phyloP scores from a whole-genome alignment of 2,888 invertebrate genomes.

The Limnephilus rhombicus region DNA sequence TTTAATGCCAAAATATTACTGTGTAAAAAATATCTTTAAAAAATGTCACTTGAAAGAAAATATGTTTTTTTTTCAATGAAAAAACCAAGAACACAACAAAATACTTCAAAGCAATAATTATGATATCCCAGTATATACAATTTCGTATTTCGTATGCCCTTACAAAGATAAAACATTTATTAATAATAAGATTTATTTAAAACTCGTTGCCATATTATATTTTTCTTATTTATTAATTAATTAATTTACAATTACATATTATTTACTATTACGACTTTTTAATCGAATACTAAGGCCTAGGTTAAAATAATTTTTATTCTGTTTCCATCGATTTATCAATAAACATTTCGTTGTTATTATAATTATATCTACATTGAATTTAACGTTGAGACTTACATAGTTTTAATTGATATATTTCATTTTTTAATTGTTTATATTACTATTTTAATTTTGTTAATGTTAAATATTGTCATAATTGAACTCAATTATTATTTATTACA shows the following conservation, averaged over 20 bases:
- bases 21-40: neutral
- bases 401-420: slow-evolving; percentile 46
- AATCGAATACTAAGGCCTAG: slow-evolving; percentile 55
- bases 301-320: neutral
- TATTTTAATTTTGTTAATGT: slow-evolving; percentile 55
- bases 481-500: slow-evolving; percentile 35
- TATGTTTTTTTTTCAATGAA: neutral
- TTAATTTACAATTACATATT: slow-evolving; percentile 44
- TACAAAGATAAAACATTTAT: slow-evolving; percentile 33
- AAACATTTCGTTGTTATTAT: slow-evolving; percentile 46
- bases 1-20: neutral
- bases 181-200: slow-evolving; percentile 47
- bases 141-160: slow-evolving; percentile 55
- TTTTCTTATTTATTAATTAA: slow-evolving; percentile 61
- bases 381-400: slow-evolving; percentile 31
- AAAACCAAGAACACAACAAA: neutral
- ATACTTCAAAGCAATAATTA: neutral
- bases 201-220: slow-evolving; percentile 63
- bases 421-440: slow-evolving; percentile 51
- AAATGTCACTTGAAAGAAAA: too few species aligned
- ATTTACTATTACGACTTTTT: slow-evolving; percentile 21
- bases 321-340: slow-evolving; percentile 26
- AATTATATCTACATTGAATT: slow-evolving; percentile 42
- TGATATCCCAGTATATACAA: neutral
- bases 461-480: slow-evolving; percentile 51